phyloP scores from a whole-genome alignment of 2,113 vertebrate genomes.

The Theristicus caerulescens region DNA sequence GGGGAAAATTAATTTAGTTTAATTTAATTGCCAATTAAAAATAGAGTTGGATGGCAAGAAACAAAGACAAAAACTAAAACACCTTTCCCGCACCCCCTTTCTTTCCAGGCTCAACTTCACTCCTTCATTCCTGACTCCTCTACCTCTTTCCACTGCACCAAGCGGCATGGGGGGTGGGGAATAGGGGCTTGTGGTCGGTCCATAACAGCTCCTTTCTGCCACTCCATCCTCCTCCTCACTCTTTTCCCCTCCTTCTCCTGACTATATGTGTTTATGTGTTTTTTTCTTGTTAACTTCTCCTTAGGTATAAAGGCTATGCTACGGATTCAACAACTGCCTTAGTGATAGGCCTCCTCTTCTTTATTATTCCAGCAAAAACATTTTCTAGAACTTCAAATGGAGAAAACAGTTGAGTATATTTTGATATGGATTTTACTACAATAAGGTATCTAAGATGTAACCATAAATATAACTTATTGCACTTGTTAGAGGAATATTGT shows the following conservation, averaged over 20 bases:
- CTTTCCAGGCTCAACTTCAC: not conserved
- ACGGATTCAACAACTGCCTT: constrained; percentile 89
- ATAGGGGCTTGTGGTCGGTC: not conserved
- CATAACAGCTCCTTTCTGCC: not conserved
- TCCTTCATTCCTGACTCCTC: not conserved
- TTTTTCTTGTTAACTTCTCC: constrained; percentile 34
- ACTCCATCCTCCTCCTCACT: not conserved
- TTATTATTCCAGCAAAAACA: constrained; percentile 84
- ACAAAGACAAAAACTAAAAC: not conserved
- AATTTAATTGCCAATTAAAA: not conserved
- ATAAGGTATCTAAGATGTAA: not conserved
- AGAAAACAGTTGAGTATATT: constrained; percentile 79
- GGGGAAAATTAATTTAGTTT: not conserved
- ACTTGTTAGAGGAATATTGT: not conserved
- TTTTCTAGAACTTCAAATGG: constrained; percentile 70
- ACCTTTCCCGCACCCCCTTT: not conserved
- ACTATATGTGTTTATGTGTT: not conserved
- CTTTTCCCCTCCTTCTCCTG: not conserved
- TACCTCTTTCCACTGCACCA: not conserved
- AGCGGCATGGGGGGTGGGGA: rapidly evolving
- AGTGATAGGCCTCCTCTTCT: constrained; percentile 86
- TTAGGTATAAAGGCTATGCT: constrained; percentile 79
- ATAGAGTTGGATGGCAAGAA: not conserved
- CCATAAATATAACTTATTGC: not conserved
- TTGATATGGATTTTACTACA: not conserved